Base-by-base conservation (phyloP, 2,888 invertebrate species). In the Phyllotreta striolata region DNA sequence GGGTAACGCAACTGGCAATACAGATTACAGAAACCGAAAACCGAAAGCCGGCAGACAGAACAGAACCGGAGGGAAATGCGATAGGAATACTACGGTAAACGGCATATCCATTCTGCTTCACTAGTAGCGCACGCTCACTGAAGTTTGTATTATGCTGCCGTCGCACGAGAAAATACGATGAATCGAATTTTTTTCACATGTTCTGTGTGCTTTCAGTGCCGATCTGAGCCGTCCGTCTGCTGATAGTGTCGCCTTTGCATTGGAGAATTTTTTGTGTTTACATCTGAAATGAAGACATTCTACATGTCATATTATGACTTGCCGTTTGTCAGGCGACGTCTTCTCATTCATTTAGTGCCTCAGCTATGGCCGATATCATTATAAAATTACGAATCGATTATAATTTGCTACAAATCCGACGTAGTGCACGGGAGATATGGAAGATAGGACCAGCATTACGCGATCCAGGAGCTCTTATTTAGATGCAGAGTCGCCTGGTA, bases 371-470 rank as follows among this genome's bases (percentile, higher is more conserved):
- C 65, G 76, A 75, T 57, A 70, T 83, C 71, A 91, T 87, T 73
- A 89, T 91, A 81, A 91, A 92, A 84, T 90, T 89, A 76, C 91
- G 91, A 85, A 91, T 92, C 84, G 92, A 92, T 86, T 90, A 89
- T 84, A 91, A 92, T 84, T 83, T 91, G 81, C 91, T 91, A 84
- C 91, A 91, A 80, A 91, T 91, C 80, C 91, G 91, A 80, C 87
- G 89, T 71, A 91, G 90, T 84, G 91, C 91, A 73, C 90, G 90
- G 61, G 89, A 88, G 90, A 90, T 63, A 91, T 91, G 79, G 79
- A 79, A 66, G 78, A 79, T 55, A 71, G 73, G 62, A 69, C 71
- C 57, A 71, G 70, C 59, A 70, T 77, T 44, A 72, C 72, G 43
- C 73, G 76, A 56, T 75, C 76, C 41, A 70, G 74, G 57, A 78